Base-by-base conservation (phyloP, 2,113 vertebrate species). In the Notothenia coriiceps region DNA sequence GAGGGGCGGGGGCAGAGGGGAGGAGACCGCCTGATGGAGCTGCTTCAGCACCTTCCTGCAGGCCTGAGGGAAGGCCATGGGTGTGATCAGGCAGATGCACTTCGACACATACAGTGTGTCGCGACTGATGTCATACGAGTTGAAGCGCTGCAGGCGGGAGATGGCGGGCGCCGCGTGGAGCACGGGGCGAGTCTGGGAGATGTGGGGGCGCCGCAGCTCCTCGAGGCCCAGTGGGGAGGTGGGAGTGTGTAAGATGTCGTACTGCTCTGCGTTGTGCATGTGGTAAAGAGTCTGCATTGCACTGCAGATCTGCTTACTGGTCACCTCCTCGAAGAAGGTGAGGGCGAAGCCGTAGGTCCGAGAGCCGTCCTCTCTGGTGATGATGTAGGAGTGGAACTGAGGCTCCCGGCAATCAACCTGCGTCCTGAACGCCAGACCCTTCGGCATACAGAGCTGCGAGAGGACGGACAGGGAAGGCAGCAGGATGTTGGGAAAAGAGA, bases 201-300 rank as follows among this genome's bases (percentile, higher is more conserved):
- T 29, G 29, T 29, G 90, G 81, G 90, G 86, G 47, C 74, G 86
- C 0, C 84, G 74, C 29, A 64, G 88, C 50, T 87, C 87, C 50
- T 90, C 92, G 1, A 91, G 83, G 60, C 84, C 89, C 88, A 87
- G 93, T 44, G 93, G 77, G 74, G 94, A 89, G 57, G 90, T 90
- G 43, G 92, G 92, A 2, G 94, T 92, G 89, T 96, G 96, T 79
- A 98, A 94, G 86, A 98, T 97, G 93, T 99, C 97, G 70, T 97
- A 98, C 89, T 95, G 95, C 82, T 99, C 98, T 22, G 97, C 98
- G 10, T 99, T 99, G 96, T 99, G 98, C 98, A 99, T 99, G 88
- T 99, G 98, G 91, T 99, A 99, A 63, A 99, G 95, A 0, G 98
- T 99, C 95, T 99, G 98, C 98, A 99, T 99, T 61, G 98, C 98